A percentile compares a stretch with the other conserved stretches of the same genome.
Evolutionary conservation across 2,113 vertebrate species (phyloP).

Genomic region (Campylomormyrus tamandua): DNA sequence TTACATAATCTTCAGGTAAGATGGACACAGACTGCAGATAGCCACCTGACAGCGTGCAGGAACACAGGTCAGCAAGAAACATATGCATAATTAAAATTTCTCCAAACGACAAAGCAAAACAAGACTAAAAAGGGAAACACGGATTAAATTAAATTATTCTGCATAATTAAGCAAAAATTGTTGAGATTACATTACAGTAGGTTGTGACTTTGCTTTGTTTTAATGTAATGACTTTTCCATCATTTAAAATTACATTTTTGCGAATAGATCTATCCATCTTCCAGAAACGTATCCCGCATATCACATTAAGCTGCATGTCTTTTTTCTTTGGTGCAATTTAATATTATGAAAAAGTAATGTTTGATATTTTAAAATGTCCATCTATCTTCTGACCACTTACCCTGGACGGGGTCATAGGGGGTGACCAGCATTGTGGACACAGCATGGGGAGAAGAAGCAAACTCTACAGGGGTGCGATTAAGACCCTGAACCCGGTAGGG

Average conservation of each 20-base stretch:
- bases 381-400: background rate
- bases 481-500: background rate
- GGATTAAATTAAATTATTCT: background rate
- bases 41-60: background rate
- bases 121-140: background rate
- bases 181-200: background rate
- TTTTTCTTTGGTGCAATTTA: background rate
- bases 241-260: background rate
- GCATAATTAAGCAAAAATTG: background rate
- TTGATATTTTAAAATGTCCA: background rate
- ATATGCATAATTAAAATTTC: background rate
- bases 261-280: background rate
- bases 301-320: background rate
- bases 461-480: background rate
- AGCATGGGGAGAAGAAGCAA: background rate
- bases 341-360: background rate
- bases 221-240: background rate
- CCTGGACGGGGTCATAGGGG: background rate
- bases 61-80: background rate
- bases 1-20: background rate
- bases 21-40: background rate
- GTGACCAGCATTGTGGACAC: background rate
- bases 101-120: background rate
- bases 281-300: background rate
- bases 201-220: background rate